Base-by-base conservation (phyloP, 2,888 invertebrate genomes). In the Eudemis profundana region DNA sequence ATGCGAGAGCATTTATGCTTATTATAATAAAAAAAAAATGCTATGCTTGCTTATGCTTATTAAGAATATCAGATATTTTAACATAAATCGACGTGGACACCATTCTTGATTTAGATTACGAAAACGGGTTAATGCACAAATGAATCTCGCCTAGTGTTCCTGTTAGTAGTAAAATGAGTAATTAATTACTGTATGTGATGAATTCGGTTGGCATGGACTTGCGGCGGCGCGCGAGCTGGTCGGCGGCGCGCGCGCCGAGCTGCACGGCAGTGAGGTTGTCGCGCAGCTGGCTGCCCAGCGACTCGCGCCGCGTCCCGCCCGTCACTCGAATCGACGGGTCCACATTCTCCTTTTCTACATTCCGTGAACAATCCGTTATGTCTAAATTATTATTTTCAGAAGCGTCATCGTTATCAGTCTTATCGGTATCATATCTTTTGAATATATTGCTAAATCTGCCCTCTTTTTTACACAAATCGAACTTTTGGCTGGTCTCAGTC, bases 201-300 rank as follows among this genome's bases (percentile, higher is more conserved):
- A 74, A 71, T 4, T 86, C 87, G 10, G 84, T 69, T 0, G 89
- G 88, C 86, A 88, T 86, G 0, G 90, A 89, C 61, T 86, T 86
- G 68, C 86, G 77, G 14, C 87, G 84, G 5, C 77, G 79, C 17
- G 77, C 72, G 53, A 80, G 68, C 61, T 77, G 78, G n/a, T 82
- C 79, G 0, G 76, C 67, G 3, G 74, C 76, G 3, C 81, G 70
- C 0, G 75, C 67, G 33, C 72, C 78, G 12, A 84, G 75, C 21
- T 80, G 80, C 47, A 85, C 73, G 3, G 83, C 70, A 0, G 81
- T 76, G 56, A 89, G 67, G 66, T 89, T 89, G 12, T 87, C 85
- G 1, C 85, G 75, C 46, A 89, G 72, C 66, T 85, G 87, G 59
- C 77, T 83, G 14, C 89, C 87, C 0, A 79, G 66, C 8, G 68